Base-by-base conservation (phyloP, 1,140 invertebrate species). In the Drosophila kepulauana region DNA sequence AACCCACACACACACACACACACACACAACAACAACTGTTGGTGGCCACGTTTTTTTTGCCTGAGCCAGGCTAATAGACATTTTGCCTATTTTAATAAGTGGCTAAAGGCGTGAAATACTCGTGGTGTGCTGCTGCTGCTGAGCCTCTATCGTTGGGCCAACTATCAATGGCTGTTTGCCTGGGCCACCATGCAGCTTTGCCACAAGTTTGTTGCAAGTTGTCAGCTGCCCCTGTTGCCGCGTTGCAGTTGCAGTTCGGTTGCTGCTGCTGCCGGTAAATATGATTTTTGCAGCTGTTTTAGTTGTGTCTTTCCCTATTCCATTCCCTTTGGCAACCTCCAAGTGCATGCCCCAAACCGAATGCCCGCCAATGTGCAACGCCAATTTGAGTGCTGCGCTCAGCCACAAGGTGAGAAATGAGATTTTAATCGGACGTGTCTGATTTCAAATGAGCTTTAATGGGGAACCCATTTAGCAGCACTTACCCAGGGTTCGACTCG, bases 381-480 rank as follows among this genome's bases (percentile, higher is more conserved):
- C 84, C 85, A 82, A 81, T 85, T 85, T 84, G 85, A 89, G 85
- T 85, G 82, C 80, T 78, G 73, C 73, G 20, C 20, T 25, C 20
- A 65, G 74, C 84, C 90, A 91, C 81, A 82, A 92, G 91, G 91
- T 92, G 91, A 92, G 91, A 92, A 92, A 92, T 92, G 88, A 92
- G 91, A 92, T 92, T 92, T 92, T 92, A 92, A 92, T 92, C 91
- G 91, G 91, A 92, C 91, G 91, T 92, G 91, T 92, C 91, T 92
- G 91, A 92, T 92, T 92, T 92, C 91, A 92, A 92, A 92, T 92
- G 91, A 92, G 91, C 91, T 82, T 92, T 92, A 92, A 92, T 92
- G 91, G 91, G 91, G 78, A 77, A 87, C 75, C 91, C 91, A 90
- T 90, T 90, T 90, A 90, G 81, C 79, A 72, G 79, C 85, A 81